A percentile compares a stretch with the other conserved stretches of the same genome.
Conservation (phyloP, 2,113 vertebrate species). For the Ailuropoda melanoleuca region DNA sequence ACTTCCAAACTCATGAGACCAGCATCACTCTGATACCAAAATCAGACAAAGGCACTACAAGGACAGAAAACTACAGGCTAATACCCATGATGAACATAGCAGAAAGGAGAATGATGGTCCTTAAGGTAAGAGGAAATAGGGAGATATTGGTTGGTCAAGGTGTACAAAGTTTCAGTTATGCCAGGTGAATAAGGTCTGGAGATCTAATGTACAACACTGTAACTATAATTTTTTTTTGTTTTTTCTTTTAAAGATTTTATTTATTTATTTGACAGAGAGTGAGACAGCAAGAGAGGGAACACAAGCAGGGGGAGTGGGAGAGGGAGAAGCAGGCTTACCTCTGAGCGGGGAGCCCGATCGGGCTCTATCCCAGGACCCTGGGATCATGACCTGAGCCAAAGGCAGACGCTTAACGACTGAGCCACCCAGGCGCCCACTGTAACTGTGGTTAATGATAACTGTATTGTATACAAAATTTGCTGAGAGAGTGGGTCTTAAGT, state of each 20-base stretch:
- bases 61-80: background rate
- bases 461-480: background rate
- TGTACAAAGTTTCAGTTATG: background rate
- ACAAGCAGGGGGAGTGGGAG: too few species aligned
- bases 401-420: too few species aligned
- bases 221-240: too few species aligned
- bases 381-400: too few species aligned
- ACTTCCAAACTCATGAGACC: background rate
- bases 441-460: background rate
- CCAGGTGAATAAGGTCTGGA: background rate
- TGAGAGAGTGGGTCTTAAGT: background rate
- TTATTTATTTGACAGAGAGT: too few species aligned
- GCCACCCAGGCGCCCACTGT: background rate
- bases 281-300: too few species aligned
- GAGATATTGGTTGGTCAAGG: background rate
- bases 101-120: background rate
- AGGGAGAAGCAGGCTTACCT: too few species aligned
- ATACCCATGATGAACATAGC: background rate
- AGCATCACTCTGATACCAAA: background rate
- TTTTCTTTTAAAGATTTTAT: too few species aligned
- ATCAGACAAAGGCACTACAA: background rate
- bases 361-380: too few species aligned
- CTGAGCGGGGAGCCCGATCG: too few species aligned
- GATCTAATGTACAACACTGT: background rate
- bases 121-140: background rate